These are phyloP conservation scores for Leptestheria dahalacensis DNA, from an alignment of 1,140 invertebrate genomes.

Conservation along the genomic window DNA sequence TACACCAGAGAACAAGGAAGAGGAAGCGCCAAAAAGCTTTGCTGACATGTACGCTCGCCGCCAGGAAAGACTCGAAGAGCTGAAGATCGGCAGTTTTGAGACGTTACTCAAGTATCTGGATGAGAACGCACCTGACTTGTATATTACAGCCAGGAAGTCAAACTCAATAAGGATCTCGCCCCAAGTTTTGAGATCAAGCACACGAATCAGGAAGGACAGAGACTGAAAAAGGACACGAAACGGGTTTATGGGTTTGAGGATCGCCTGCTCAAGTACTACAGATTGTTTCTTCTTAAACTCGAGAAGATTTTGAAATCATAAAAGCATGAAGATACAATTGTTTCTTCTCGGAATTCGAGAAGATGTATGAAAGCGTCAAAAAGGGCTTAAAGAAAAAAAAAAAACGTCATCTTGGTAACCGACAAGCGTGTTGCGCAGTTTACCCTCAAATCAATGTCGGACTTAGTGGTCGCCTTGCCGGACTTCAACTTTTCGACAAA, in stretches of 20 bases:
- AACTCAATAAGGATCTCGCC: constrained; percentile 86
- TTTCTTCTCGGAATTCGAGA: too few species aligned
- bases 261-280: constrained; percentile 65
- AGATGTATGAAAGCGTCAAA: constrained; percentile 44
- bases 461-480: constrained; percentile 58
- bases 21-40: constrained; percentile 32
- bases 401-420: constrained; percentile 27
- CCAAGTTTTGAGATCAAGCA: constrained; percentile 74
- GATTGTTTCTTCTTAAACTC: constrained; percentile 66
- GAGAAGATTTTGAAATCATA: too few species aligned
- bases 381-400: constrained; percentile 34
- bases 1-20: constrained; percentile 22
- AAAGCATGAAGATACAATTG: too few species aligned
- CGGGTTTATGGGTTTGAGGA: constrained; percentile 69
- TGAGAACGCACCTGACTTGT: constrained; percentile 51
- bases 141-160: constrained; percentile 68
- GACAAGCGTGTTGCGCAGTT: constrained; percentile 44
- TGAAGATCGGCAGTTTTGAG: constrained; percentile 58
- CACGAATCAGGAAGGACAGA: constrained; percentile 44
- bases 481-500: constrained; percentile 88
- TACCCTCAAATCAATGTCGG: constrained; percentile 60
- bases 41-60: constrained; percentile 55
- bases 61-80: constrained; percentile 53
- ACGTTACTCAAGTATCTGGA: constrained; percentile 63
- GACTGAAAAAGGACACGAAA: constrained; percentile 79